These are phyloP conservation scores for Umimayanthus chanpuru DNA, from an alignment of 92 coral and sea anemone species.

Conservation along the genomic window DNA sequence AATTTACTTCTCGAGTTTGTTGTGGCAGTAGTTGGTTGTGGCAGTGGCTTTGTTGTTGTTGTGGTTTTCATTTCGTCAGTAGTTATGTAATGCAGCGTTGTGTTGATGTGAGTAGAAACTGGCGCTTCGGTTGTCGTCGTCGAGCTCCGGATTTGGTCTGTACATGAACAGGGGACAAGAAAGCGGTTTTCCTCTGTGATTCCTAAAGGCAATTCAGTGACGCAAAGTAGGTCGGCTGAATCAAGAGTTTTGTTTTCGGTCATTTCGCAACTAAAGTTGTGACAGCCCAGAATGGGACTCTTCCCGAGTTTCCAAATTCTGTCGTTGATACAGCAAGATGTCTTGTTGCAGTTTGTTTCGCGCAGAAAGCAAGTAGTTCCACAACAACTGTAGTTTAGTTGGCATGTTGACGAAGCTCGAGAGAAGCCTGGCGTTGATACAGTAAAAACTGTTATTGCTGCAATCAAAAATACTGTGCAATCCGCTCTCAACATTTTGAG, in stretches of 20 bases:
- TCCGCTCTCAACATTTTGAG: background rate
- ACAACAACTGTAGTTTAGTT: slow-evolving; percentile 7
- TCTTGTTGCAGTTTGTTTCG: background rate
- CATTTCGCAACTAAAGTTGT: background rate
- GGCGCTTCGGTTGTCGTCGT: background rate
- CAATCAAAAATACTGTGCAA: background rate
- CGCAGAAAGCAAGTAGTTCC: background rate
- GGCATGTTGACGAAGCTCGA: slow-evolving; percentile 7
- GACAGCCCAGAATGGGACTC: background rate
- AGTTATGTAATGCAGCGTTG: background rate
- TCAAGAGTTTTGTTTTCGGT: background rate
- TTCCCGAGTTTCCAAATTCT: background rate
- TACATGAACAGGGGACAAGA: slow-evolving; percentile 5
- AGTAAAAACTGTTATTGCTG: background rate
- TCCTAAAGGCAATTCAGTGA: background rate
- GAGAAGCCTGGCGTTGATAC: background rate
- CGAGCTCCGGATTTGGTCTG: background rate
- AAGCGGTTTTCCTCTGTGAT: background rate
- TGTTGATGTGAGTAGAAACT: background rate
- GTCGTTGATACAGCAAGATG: background rate
- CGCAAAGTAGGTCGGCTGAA: background rate
- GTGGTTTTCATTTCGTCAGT: background rate
- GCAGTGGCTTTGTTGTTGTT: too few species aligned
- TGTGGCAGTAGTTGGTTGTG: background rate
- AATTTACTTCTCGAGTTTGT: background rate